Evolutionary conservation across 2,888 invertebrate species (phyloP), one percentile per base, ranked within the genome.

Genomic region (Drosophila nr. perissopoda): DNA sequence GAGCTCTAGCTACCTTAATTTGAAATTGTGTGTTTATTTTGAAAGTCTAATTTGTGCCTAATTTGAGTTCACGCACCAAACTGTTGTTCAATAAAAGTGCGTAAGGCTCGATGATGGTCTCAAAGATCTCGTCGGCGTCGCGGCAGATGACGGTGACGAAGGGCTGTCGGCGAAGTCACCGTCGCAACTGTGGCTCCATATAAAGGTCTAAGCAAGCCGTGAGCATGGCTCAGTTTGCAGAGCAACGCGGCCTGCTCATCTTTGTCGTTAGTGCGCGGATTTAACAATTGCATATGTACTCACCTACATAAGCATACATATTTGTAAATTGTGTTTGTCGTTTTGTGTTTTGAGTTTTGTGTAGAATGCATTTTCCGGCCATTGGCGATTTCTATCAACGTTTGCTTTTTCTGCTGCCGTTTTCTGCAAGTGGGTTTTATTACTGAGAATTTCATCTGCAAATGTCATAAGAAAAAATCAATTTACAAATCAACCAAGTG

Each of bases 291-390:
- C 34, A 52, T 16, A 36, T 40, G 27, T 56, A 54, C 29, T 34
- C 25, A 40, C 38, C 25, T 54, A 34, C 33, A 57, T 31, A 16
- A 34, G 45, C 27, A 29, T 16, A 29, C 18, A 13, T 36, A 27
- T 18, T 18, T 36, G n/a, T 38, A 40, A n/a, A 34, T 61, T 33
- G 53, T 58, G 31, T 25, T 45, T 61, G 59, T 57, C 45, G 42
- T 58, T 40, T 31, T 33, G 11, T 33, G 33, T 33, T 33, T 54
- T 73, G 64, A 64, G 52, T 65, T 33, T 54, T 73, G 64, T 66
- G 52, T 65, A 61, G 68, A 86, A 88, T 88, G 87, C 80, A 84
- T 77, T 87, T 88, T 82, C 85, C 87, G 67, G 73, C 76, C 42
- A 69, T 88, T 56, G 79, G 79, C 52, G 77, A 83, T 40, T 81